A percentile compares a stretch with the other conserved stretches of the same genome.
phyloP scores from a whole-genome alignment of 2,113 vertebrate species.

The Varanus salvator region DNA sequence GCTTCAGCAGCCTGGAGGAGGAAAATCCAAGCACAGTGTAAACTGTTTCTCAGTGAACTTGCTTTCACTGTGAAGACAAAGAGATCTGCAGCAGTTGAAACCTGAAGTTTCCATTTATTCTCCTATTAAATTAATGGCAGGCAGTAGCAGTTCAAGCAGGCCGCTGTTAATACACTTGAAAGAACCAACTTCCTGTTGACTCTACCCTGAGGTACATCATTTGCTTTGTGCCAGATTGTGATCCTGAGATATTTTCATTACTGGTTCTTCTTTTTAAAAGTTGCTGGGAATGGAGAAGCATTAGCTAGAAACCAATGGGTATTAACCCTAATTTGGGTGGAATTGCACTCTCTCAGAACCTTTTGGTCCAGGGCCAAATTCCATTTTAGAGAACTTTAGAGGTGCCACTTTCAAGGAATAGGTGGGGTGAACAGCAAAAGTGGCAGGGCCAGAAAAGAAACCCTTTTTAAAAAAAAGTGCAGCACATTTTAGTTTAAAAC shows the following conservation, averaged over 20 bases:
- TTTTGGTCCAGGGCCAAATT: too few relatives aligned
- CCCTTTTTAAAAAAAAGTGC: too few relatives aligned
- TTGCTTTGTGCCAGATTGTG: fast-evolving
- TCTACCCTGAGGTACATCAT: background rate
- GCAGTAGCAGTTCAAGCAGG: background rate
- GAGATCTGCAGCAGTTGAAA: conserved; percentile 22
- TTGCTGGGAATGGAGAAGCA: background rate
- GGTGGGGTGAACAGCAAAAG: too few relatives aligned
- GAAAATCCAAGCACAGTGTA: conserved; percentile 21
- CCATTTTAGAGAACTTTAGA: too few relatives aligned
- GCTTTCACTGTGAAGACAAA: conserved; percentile 49
- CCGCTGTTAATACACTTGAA: background rate
- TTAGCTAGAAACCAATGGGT: background rate
- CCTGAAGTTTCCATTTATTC: background rate
- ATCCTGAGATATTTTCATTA: background rate
- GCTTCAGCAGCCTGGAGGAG: conserved; percentile 17
- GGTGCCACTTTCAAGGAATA: too few relatives aligned
- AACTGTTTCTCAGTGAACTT: conserved; percentile 42
- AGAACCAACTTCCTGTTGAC: fast-evolving
- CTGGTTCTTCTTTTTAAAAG: background rate
- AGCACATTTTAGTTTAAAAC: too few relatives aligned
- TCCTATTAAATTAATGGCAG: background rate
- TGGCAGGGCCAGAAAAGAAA: too few relatives aligned
- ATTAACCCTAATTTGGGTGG: background rate
- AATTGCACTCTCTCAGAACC: background rate